Conservation (phyloP, 2,113 vertebrate species). For the Thinocorus orbignyianus region DNA sequence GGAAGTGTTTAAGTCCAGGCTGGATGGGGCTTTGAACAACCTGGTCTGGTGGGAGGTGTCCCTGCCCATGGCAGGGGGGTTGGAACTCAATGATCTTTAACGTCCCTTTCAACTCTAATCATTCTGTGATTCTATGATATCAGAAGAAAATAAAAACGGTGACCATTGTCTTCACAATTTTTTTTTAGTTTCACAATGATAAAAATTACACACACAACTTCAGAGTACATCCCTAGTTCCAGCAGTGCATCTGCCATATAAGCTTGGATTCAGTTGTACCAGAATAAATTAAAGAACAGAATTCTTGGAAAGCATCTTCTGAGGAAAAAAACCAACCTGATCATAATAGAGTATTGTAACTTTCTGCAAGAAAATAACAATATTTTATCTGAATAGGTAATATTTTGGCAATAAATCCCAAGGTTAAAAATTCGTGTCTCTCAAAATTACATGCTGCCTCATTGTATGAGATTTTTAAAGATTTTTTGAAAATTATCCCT, state of each 20-base stretch:
- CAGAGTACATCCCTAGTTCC: background rate
- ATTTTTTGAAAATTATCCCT: background rate
- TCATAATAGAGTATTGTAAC: background rate
- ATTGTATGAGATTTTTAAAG: background rate
- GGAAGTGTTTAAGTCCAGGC: too few species aligned
- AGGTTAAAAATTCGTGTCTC: background rate
- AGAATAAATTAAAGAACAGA: background rate
- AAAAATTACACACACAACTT: background rate
- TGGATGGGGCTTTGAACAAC: too few species aligned
- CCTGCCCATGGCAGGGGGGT: too few species aligned
- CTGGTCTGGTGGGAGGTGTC: too few species aligned
- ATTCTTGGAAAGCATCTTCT: background rate
- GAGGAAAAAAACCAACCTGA: background rate
- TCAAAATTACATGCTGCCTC: background rate
- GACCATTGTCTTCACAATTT: background rate
- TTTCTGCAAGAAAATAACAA: background rate
- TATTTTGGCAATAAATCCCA: background rate
- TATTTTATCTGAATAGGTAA: background rate
- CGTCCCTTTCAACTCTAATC: too few species aligned
- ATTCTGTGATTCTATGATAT: too few species aligned
- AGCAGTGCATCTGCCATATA: background rate
- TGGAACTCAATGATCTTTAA: too few species aligned
- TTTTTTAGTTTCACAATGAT: background rate
- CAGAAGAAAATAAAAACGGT: background rate
- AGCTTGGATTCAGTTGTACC: background rate